phyloP scores from a whole-genome alignment of 1,140 invertebrate species.

The Papilio polytes region DNA sequence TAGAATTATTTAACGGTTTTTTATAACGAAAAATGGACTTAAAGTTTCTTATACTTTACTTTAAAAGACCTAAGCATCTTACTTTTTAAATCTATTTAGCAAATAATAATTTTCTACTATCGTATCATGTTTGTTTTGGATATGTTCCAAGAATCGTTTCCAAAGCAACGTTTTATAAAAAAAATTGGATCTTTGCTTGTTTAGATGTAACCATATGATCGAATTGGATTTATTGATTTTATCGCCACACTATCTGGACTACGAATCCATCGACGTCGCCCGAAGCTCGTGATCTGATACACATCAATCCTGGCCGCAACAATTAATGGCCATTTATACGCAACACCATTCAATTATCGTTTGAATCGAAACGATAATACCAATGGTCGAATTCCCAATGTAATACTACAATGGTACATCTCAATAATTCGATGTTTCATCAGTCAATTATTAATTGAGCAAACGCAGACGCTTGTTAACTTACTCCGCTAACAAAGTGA shows the following conservation, averaged over 20 bases:
- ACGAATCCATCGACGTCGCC: slow-evolving; percentile 31
- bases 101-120: too few relatives aligned
- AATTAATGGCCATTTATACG: slow-evolving; percentile 78
- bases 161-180: neutral
- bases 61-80: too few relatives aligned
- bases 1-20: too few relatives aligned
- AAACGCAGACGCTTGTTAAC: slow-evolving; percentile 35
- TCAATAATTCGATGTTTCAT: slow-evolving; percentile 50
- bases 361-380: slow-evolving; percentile 70
- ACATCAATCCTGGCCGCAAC: slow-evolving; percentile 65
- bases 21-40: too few relatives aligned
- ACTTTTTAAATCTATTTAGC: neutral
- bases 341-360: slow-evolving; percentile 75
- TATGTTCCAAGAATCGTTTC: neutral
- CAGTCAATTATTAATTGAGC: slow-evolving; percentile 61
- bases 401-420: slow-evolving; percentile 61
- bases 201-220: neutral
- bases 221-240: neutral
- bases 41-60: too few relatives aligned
- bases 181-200: neutral
- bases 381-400: slow-evolving; percentile 68
- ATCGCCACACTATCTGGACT: neutral
- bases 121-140: too few relatives aligned
- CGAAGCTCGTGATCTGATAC: slow-evolving; percentile 58
- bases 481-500: neutral